A percentile compares a stretch with the other conserved stretches of the same genome.
Evolutionary conservation across 2,113 vertebrate species (phyloP).

Genomic region (Sphaerodactylus townsendi): DNA sequence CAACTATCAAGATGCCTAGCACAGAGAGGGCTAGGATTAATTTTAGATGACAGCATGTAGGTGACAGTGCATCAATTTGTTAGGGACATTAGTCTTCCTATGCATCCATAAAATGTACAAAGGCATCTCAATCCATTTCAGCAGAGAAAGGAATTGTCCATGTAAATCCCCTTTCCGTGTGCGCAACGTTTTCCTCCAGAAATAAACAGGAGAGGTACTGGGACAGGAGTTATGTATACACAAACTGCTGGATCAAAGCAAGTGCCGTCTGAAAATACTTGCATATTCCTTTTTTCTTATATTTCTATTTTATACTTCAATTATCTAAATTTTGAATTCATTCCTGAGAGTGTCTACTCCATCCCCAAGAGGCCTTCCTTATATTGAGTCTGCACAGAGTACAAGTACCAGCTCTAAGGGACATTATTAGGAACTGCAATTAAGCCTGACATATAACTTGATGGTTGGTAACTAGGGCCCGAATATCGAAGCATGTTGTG

Average conservation of each 20-base stretch:
- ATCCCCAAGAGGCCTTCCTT: background rate
- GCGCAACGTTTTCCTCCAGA: too few species aligned
- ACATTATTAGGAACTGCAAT: background rate
- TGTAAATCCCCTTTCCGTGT: background rate
- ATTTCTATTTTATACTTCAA: background rate
- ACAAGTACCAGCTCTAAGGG: conserved; percentile 1
- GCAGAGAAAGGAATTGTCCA: background rate
- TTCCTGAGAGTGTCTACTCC: background rate
- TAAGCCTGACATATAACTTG: background rate
- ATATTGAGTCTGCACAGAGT: background rate
- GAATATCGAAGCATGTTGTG: background rate
- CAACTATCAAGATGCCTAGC: background rate
- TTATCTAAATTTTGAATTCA: background rate
- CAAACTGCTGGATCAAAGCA: background rate
- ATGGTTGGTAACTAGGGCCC: background rate
- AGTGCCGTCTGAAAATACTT: background rate
- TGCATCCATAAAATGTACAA: background rate
- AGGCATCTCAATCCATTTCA: background rate
- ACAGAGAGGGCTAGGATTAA: background rate
- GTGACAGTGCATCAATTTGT: background rate
- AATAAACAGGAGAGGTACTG: too few species aligned
- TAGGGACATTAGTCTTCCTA: background rate
- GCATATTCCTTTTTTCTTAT: background rate
- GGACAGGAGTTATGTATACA: background rate
- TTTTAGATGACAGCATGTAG: background rate